Base-by-base conservation (phyloP, 2,113 vertebrate species). In the Xiphophorus maculatus region DNA sequence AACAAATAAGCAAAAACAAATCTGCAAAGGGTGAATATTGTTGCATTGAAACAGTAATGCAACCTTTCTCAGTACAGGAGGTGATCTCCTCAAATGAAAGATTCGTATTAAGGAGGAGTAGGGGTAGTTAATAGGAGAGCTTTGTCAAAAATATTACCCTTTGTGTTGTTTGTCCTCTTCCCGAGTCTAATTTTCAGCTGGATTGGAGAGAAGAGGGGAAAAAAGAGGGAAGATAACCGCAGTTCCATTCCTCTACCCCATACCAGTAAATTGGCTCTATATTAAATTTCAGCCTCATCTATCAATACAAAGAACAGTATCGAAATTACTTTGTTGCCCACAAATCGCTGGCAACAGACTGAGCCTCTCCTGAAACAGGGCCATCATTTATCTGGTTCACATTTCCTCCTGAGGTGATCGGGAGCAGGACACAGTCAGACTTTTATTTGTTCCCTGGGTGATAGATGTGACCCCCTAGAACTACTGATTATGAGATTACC, bases 321-420 rank as follows among this genome's bases (percentile, higher is more conserved):
- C 82, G 76, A 92, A 94, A 94, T 93, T 77, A 91, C 89, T 92
- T 94, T 90, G 87, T 90, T 91, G 92, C 88, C 84, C 88, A 84
- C 89, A 93, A 92, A 92, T 91, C 63, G 82, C 79, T 83, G 77
- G 84, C 82, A 90, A 93, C 89, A 89, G 87, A 92, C 88, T 81
- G 83, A 86, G 85, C 84, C 86, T 90, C 87, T 81, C 67, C 81
- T 87, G 90, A 92, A 91, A 90, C 85, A 91, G 87, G 82, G 79
- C 79, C 84, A 85, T 91, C 84, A 91, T 94, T 94, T 91, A 93
- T 91, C 90, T 88, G 90, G 74, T 87, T 93, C 89, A 90, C 90
- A 91, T 92, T 91, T 91, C 83, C 80, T 91, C 77, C 73, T 32
- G 80, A 77, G 82, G 80, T 90, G 83, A 89, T 78, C 83, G 81